Evolutionary conservation across 30 jellyfish, hydroid and myxozoan species (phyloP), one percentile per base, ranked within the genome.

Genomic region (Aurelia sp.): DNA sequence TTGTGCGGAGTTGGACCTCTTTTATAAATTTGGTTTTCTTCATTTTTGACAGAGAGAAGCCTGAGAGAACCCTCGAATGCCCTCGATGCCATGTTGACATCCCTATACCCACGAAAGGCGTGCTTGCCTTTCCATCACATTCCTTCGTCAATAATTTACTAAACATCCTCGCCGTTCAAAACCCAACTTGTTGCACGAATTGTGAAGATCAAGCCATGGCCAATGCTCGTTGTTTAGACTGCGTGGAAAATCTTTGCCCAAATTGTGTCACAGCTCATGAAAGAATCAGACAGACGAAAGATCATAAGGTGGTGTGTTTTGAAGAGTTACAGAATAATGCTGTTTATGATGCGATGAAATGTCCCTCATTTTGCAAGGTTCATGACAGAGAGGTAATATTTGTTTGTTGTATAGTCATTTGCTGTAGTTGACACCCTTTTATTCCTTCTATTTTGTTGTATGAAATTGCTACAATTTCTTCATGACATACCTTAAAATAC

Each of bases 251-350:
- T 58, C 84, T 94, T 20, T 94, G 99, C 70, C 79, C 87, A 57
- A 89, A 84, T 51, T 94, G 99, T 66, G 99, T 94, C 66, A 89
- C 96, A 13, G 99, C 99, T 4, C 99, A 94, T 55, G 99, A 79
- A 47, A 68, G 99, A 59, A 94, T 94, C 91, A 85, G 99, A 10
- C 99, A 94, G 72, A 94, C 99, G 60, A 94, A 94, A 65, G 96
- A 86, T 51, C 99, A 96, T 78, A 73, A 76, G 19, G 90, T 96
- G 13, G 86, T 96, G 55, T 81, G 97, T 27, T 90, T 96, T 74
- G 99, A 96, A 74, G 99, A 96, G 85, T 90, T 96, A 41, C 99
- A 94, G 87, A 94, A 94, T 60, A 94, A 94, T 86, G 97, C 97
- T 16, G 94, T 94, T 11, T 90, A 88, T 57, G 99, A 94, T 66